phyloP scores from a whole-genome alignment of 2,888 invertebrate genomes.

The Drosophila bunnanda region DNA sequence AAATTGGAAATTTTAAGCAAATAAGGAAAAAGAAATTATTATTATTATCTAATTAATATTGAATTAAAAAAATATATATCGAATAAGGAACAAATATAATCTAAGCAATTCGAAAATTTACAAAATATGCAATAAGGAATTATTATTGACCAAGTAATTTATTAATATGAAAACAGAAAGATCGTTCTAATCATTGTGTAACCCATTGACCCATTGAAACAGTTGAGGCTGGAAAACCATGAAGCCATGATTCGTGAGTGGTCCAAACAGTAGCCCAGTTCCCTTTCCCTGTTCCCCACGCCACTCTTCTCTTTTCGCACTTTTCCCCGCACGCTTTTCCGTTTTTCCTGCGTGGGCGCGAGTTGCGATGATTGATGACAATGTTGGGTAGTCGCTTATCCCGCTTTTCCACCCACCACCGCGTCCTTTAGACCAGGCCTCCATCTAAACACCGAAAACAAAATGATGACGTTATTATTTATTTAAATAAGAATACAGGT shows the following conservation, averaged over 20 bases:
- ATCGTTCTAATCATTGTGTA: background rate
- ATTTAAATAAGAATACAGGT: background rate
- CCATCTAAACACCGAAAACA: background rate
- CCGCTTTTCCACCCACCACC: constrained; percentile 3
- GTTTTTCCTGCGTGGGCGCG: constrained; percentile 45
- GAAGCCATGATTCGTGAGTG: constrained; percentile 27
- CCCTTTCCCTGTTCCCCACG: background rate
- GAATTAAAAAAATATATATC: too few species aligned
- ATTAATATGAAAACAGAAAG: background rate
- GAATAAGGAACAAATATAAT: too few species aligned
- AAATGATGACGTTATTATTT: fast-evolving
- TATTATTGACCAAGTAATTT: too few species aligned
- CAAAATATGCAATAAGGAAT: too few species aligned
- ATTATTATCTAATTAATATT: too few species aligned
- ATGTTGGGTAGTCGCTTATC: constrained; percentile 46
- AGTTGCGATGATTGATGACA: constrained; percentile 55
- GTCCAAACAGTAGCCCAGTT: constrained; percentile 29
- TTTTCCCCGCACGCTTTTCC: constrained; percentile 11
- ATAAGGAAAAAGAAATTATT: too few species aligned
- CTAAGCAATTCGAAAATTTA: too few species aligned
- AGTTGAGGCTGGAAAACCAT: constrained; percentile 36
- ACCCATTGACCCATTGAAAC: constrained; percentile 36
- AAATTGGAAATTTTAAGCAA: too few species aligned
- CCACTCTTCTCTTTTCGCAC: constrained; percentile 5
- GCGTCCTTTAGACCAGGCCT: background rate